Percentiles rank a stretch among this genome's conserved stretches.
Evolutionary conservation across 1,140 invertebrate species (phyloP).

Genomic region (Nixonia krombeini): DNA sequence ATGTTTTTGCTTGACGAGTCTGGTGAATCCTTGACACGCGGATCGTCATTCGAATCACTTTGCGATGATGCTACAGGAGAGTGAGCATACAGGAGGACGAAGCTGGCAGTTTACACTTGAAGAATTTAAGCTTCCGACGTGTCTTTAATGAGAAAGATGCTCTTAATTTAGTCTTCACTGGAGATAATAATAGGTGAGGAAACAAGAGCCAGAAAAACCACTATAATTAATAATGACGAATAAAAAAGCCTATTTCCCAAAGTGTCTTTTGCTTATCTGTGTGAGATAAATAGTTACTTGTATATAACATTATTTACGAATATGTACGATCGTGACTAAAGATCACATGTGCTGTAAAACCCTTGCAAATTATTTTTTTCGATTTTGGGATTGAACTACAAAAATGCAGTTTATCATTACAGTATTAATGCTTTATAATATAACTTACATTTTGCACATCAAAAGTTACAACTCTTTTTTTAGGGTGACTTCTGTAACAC

Average conservation of each 20-base stretch:
- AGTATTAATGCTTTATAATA: background rate
- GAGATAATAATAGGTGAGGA: conserved; percentile 74
- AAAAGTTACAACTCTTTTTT: conserved; percentile 12
- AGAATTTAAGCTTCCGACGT: conserved; percentile 75
- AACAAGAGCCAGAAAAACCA: conserved; percentile 39
- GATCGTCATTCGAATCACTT: conserved; percentile 1
- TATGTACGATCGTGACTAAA: no score
- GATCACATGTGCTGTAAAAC: no score
- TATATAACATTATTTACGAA: no score
- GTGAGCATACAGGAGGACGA: conserved; percentile 76
- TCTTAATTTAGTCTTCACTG: conserved; percentile 74
- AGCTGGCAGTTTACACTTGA: conserved; percentile 74
- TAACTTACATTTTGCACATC: background rate
- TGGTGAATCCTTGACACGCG: conserved; percentile 4
- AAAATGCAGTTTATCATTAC: no score
- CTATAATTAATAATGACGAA: conserved; percentile 34
- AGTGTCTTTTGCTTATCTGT: conserved; percentile 22
- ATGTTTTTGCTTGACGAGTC: no score
- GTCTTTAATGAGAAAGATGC: conserved; percentile 76
- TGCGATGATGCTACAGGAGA: conserved; percentile 58
- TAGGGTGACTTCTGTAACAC: conserved; percentile 77
- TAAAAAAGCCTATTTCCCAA: conserved; percentile 27
- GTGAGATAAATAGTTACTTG: no score
- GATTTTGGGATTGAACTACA: no score
- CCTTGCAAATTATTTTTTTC: no score